phyloP scores from a whole-genome alignment of 2,888 invertebrate species.

The Steinernema hermaphroditum region DNA sequence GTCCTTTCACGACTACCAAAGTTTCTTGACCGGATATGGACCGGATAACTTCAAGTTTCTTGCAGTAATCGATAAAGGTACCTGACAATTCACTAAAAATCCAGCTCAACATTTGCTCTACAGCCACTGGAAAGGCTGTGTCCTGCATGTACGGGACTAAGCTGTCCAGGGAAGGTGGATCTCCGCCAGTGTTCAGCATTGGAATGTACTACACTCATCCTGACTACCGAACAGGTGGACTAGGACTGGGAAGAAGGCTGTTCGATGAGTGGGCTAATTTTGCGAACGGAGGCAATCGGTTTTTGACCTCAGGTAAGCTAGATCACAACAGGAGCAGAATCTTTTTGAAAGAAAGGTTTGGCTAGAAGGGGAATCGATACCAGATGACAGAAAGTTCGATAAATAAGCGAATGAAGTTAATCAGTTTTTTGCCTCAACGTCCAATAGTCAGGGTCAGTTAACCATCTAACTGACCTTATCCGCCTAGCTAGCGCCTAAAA shows the following conservation, averaged over 20 bases:
- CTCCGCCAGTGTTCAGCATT: background rate
- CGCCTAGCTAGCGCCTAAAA: no score
- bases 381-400: no score
- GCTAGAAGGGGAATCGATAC: no score
- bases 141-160: background rate
- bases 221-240: background rate
- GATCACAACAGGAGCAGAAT: background rate
- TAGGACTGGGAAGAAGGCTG: background rate
- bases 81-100: no score
- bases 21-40: background rate
- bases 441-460: no score
- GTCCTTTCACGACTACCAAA: background rate
- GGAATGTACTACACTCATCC: constrained; percentile 14
- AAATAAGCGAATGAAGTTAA: no score
- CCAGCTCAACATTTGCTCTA: background rate
- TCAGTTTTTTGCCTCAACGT: no score
- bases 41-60: background rate
- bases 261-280: background rate
- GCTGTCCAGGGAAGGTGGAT: background rate
- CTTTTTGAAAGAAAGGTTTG: no score
- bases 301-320: background rate
- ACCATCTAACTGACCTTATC: no score
- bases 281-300: background rate
- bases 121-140: background rate
- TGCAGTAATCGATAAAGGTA: background rate